phyloP scores from a whole-genome alignment of 2,888 invertebrate genomes.

The Choristoneura rosaceana region DNA sequence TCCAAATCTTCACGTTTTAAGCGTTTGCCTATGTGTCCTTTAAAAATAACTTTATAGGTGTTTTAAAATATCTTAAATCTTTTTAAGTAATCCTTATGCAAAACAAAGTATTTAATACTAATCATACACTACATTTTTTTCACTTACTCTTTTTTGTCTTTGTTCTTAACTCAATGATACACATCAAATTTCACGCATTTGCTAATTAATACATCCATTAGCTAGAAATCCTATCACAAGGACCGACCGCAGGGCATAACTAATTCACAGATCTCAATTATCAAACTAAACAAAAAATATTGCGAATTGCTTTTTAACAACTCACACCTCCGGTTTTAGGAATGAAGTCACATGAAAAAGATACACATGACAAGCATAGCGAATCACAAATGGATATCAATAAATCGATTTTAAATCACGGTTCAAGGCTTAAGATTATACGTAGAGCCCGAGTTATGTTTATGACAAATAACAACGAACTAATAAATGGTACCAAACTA shows the following conservation, averaged over 20 bases:
- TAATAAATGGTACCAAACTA: no score
- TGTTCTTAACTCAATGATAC: neutral
- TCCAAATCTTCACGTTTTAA: no score
- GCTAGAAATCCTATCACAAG: constrained; percentile 7
- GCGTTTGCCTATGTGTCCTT: no score
- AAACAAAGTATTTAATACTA: neutral
- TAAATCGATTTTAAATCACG: constrained; percentile 18
- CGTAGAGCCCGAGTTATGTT: neutral
- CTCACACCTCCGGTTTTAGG: constrained; percentile 8
- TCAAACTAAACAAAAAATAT: constrained; percentile 19
- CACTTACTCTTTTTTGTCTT: neutral
- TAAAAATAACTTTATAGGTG: no score
- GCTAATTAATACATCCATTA: neutral
- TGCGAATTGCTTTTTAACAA: constrained; percentile 16
- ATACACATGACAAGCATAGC: constrained; percentile 15
- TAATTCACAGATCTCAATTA: constrained; percentile 16
- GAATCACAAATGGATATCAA: constrained; percentile 37
- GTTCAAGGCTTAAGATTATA: neutral
- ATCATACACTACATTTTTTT: neutral
- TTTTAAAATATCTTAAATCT: no score
- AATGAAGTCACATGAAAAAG: constrained; percentile 24
- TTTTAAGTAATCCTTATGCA: no score
- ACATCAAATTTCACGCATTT: constrained; percentile 6
- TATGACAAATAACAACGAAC: neutral
- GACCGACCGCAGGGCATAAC: neutral